Evolutionary conservation across 1,140 invertebrate genomes (phyloP).

Genomic region (Notospermus geniculatus): DNA sequence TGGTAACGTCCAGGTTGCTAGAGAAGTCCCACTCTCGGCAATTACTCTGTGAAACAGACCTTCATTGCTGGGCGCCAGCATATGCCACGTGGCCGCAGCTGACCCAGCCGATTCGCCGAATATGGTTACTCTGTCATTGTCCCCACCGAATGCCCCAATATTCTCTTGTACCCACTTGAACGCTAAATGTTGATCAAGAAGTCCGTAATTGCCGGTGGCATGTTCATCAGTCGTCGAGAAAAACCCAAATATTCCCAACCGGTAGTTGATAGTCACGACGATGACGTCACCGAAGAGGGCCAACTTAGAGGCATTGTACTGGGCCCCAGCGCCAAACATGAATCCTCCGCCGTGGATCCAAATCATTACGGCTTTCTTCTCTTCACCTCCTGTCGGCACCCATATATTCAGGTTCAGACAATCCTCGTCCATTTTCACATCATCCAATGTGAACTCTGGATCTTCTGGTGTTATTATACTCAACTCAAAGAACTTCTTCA

Average conservation of each 20-base stretch:
- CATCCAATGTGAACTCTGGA: too few species aligned
- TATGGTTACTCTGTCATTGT: constrained; percentile 66
- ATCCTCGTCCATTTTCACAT: constrained; percentile 51
- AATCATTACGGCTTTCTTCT: constrained; percentile 21
- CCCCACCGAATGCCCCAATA: constrained; percentile 71
- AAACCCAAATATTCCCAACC: constrained; percentile 57
- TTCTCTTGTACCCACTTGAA: constrained; percentile 63
- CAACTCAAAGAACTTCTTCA: background rate
- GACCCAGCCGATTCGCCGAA: constrained; percentile 63
- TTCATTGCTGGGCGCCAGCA: constrained; percentile 11
- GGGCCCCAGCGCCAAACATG: constrained; percentile 28
- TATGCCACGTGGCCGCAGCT: constrained; percentile 15
- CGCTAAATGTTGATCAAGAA: constrained; percentile 37
- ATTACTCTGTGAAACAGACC: constrained; percentile 28
- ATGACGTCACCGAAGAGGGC: constrained; percentile 51
- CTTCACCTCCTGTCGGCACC: constrained; percentile 11
- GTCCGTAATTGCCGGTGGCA: constrained; percentile 30
- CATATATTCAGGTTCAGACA: constrained; percentile 22
- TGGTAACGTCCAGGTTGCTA: background rate
- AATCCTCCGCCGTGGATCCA: constrained; percentile 32
- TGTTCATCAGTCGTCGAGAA: constrained; percentile 58
- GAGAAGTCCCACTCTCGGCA: constrained; percentile 18
- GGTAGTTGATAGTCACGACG: constrained; percentile 60
- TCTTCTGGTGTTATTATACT: too few species aligned
- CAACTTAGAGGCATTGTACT: constrained; percentile 36